These are phyloP conservation scores for Heterodera schachtii DNA, from an alignment of 1,140 invertebrate species.

Conservation along the genomic window DNA sequence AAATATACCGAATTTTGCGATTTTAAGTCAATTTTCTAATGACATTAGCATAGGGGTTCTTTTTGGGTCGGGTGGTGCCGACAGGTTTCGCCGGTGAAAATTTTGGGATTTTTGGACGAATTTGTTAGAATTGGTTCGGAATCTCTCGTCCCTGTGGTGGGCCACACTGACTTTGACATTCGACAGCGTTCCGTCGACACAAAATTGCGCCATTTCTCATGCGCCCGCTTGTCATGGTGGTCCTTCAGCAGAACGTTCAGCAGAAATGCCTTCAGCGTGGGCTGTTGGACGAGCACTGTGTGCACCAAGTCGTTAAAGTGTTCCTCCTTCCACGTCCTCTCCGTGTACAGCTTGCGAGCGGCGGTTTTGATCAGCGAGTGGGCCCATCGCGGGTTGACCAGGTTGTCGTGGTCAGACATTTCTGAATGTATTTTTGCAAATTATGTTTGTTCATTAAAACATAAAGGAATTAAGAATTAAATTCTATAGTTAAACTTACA, in stretches of 20 bases:
- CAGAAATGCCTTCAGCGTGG: constrained; percentile 21
- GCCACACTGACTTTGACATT: constrained; percentile 14
- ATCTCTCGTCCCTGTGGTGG: background rate
- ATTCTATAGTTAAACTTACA: too few species aligned
- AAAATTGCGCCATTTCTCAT: constrained; percentile 28
- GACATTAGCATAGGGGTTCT: too few species aligned
- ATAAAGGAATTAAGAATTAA: too few species aligned
- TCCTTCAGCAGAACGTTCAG: constrained; percentile 27
- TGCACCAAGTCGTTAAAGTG: constrained; percentile 22
- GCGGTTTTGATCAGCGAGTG: constrained; percentile 12
- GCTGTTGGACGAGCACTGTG: constrained; percentile 24
- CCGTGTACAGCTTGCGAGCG: constrained; percentile 18
- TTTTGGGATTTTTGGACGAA: too few species aligned
- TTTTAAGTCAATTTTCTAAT: too few species aligned
- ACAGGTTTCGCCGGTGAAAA: too few species aligned
- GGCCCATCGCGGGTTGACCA: constrained; percentile 2
- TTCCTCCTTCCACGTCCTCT: constrained; percentile 20
- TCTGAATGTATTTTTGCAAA: background rate
- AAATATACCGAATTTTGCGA: too few species aligned
- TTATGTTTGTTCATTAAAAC: background rate
- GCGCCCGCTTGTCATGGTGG: constrained; percentile 21
- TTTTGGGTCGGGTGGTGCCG: too few species aligned
- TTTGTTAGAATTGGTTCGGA: too few species aligned
- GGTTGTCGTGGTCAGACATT: constrained; percentile 15
- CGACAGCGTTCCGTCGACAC: constrained; percentile 23